Base-by-base conservation (phyloP, 2,797 vertebrate species). In the Aldrovandia affinis region DNA sequence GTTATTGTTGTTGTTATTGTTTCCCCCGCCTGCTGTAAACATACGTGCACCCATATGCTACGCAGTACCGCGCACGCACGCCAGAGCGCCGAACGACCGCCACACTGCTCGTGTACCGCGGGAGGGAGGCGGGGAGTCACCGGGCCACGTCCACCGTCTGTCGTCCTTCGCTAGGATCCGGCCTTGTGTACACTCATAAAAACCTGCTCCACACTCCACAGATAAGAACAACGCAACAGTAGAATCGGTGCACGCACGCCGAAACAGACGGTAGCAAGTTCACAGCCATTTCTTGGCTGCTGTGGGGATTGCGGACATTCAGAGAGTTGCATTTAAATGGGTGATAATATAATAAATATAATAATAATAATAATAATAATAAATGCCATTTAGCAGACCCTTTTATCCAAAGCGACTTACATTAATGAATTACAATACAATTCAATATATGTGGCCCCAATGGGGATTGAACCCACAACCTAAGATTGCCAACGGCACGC, bases 21-120 rank as follows among this genome's bases (percentile, higher is more conserved):
- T 78, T 18, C 22, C 80, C 39, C 52, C 30, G 54, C 68, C 14
- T 42, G 54, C 82, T 73, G 33, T 78, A 85, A 89, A 88, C 90
- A 88, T 86, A 90, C 84, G 87, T 30, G 79, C 79, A 44, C 57
- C 87, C 88, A 85, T 88, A 90, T 86, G 88, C 39, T 57, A 14
- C 65, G 68, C 10, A 30, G 54, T 61, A 52, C n/a, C 54, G 52
- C 81, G 83, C 73, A 0, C 25, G 12, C 25, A 28, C 25, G 9
- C 18, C 18, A 3, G 7, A 0, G 12, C 25, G 77, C 22, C 7
- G 18, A 30, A 14, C n/a, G 1, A 1, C 52, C 9, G 6, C 10
- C 28, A 28, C n/a, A 3, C 77, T 3, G 14, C 22, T 4, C 77
- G 15, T 25, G 14, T 0, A 52, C 75, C 3, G 63, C 28, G 1